These are phyloP conservation scores for Pseudoips prasinana DNA, from an alignment of 2,888 invertebrate species.

Conservation along the genomic window DNA sequence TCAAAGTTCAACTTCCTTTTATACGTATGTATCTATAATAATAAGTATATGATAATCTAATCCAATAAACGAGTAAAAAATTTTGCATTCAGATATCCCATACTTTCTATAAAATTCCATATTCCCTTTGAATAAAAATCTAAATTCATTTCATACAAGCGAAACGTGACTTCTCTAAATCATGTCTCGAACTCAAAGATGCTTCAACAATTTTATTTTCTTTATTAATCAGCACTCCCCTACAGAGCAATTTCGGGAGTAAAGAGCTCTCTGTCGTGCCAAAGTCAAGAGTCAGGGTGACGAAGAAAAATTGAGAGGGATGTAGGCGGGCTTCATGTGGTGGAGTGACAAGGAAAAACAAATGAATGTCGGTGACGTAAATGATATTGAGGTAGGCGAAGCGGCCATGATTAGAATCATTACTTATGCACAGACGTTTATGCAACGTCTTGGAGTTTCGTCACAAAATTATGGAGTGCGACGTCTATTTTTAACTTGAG, in stretches of 20 bases:
- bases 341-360: slow-evolving; percentile 54
- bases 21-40: no score
- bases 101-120: no score
- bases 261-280: slow-evolving; percentile 60
- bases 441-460: slow-evolving; percentile 3
- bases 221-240: slow-evolving; percentile 72
- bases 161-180: slow-evolving; percentile 55
- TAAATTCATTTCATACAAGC: slow-evolving; percentile 33
- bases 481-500: neutral
- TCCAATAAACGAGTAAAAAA: no score
- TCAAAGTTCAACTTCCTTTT: no score
- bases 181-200: slow-evolving; percentile 40
- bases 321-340: slow-evolving; percentile 33
- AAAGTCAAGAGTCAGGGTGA: slow-evolving; percentile 60
- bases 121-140: slow-evolving; percentile 28
- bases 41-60: no score
- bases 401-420: slow-evolving; percentile 25
- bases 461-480: neutral
- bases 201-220: slow-evolving; percentile 60
- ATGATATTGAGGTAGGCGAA: slow-evolving; percentile 28
- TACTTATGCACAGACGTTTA: slow-evolving; percentile 26
- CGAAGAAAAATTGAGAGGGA: slow-evolving; percentile 64
- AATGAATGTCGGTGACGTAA: slow-evolving; percentile 47
- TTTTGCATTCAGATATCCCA: no score
- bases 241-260: slow-evolving; percentile 56